Percentiles rank a stretch among this genome's conserved stretches.
Conservation (phyloP, 2,113 vertebrate species). For the Fregetta grallaria region DNA sequence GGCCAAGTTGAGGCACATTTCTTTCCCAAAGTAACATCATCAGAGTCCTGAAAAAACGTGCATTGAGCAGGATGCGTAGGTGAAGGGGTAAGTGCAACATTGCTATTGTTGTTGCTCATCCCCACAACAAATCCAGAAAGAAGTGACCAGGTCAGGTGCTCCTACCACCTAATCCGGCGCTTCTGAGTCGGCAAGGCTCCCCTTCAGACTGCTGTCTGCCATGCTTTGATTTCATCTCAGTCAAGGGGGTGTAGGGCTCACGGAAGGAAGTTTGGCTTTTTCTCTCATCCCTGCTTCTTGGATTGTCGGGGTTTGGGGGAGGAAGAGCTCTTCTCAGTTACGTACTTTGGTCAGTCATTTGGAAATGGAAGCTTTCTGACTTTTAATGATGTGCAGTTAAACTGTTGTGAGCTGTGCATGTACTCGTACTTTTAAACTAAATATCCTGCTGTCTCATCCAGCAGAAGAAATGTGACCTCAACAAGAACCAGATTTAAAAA, state of each 20-base stretch:
- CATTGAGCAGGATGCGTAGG: not conserved
- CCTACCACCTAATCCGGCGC: rapidly evolving
- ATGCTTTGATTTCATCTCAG: not conserved
- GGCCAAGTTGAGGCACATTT: not conserved
- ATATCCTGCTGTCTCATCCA: not conserved
- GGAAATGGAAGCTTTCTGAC: not conserved
- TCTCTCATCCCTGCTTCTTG: not conserved
- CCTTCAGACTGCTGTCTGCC: not conserved
- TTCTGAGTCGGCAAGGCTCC: not conserved
- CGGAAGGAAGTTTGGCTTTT: not conserved
- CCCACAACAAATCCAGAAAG: not conserved
- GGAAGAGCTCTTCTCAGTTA: not conserved
- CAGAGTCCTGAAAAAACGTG: not conserved
- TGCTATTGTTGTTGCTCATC: not conserved
- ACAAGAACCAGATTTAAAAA: not conserved
- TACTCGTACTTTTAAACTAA: not conserved
- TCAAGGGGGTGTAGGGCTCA: not conserved
- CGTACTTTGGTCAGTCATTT: not conserved
- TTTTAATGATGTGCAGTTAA: not conserved
- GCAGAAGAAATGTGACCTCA: not conserved
- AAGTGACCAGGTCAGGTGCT: rapidly evolving
- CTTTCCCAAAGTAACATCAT: not conserved
- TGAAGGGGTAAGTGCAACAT: not conserved
- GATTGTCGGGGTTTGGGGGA: not conserved
- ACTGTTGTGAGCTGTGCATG: not conserved